Conservation (phyloP, 2,888 invertebrate genomes). For the Fragum fragum region DNA sequence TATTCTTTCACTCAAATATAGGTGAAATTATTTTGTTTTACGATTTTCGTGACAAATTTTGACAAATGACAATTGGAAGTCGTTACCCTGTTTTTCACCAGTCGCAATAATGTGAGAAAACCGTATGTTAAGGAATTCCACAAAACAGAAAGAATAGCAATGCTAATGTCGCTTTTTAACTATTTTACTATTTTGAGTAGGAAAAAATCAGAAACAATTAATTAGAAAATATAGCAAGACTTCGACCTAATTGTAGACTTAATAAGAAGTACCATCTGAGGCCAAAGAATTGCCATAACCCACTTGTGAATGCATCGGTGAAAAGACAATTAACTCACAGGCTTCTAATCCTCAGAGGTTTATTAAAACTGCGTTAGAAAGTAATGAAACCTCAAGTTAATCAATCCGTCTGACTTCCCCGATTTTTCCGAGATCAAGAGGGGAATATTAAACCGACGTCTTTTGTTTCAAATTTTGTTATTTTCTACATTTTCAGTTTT, state of each 20-base stretch:
- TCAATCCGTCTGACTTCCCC: constrained; percentile 1
- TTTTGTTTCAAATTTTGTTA: neutral
- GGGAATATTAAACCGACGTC: neutral
- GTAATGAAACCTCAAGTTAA: constrained; percentile 6
- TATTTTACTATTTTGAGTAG: no score
- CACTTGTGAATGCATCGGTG: constrained; percentile 3
- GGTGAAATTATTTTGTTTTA: no score
- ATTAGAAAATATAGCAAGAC: no score
- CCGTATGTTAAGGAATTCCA: no score
- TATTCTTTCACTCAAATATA: no score
- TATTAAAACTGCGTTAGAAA: constrained; percentile 6
- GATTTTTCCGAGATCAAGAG: constrained; percentile 1
- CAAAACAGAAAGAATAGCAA: no score
- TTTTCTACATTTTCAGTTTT: neutral
- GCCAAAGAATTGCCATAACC: neutral
- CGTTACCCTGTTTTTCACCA: no score
- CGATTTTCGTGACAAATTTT: no score
- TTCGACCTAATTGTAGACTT: neutral
- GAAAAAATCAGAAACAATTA: no score
- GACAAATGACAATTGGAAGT: no score
- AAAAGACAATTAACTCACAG: neutral
- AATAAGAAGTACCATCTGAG: neutral
- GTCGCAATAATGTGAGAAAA: no score
- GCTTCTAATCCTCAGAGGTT: neutral
- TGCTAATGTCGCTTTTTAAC: no score